A percentile compares a stretch with the other conserved stretches of the same genome.
Conservation (phyloP, 2,797 vertebrate genomes). For the Enteromius trimaculatus region DNA sequence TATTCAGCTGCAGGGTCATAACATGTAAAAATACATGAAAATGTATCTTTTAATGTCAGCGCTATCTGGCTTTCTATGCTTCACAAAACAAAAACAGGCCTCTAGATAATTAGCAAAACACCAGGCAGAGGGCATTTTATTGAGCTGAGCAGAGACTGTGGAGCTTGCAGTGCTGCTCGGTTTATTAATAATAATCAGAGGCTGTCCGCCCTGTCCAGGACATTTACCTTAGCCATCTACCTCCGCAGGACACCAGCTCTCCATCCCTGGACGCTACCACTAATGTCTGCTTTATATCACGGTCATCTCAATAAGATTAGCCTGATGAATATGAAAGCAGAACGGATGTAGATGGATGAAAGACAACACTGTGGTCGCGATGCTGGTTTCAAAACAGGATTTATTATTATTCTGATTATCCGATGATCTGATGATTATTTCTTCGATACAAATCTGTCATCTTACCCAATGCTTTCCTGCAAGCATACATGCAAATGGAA, state of each 20-base stretch:
- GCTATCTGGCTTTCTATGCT: not conserved
- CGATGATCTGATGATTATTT: not conserved
- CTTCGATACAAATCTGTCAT: not conserved
- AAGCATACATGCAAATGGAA: not conserved
- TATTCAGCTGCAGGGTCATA: conserved; percentile 25
- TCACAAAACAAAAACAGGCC: conserved; percentile 27
- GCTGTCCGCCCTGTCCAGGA: conserved; percentile 15
- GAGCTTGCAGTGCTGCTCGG: not conserved
- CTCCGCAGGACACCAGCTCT: conserved; percentile 29
- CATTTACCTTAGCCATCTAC: conserved; percentile 32
- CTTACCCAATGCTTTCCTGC: not conserved
- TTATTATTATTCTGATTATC: not conserved
- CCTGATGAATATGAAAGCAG: not conserved
- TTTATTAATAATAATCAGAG: conserved; percentile 40
- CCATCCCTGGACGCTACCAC: conserved; percentile 25
- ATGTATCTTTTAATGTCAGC: conserved; percentile 12
- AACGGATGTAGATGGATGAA: not conserved
- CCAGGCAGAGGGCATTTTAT: not conserved
- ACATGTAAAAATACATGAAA: conserved; percentile 35
- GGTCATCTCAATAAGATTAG: conserved; percentile 30
- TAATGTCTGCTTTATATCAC: conserved; percentile 44
- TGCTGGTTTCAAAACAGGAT: not conserved
- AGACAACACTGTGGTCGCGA: not conserved
- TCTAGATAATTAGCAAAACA: conserved; percentile 6
- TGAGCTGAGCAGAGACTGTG: conserved; percentile 1